These are phyloP conservation scores for Cyphomyrus discorhynchus DNA, from an alignment of 2,113 vertebrate species.

Conservation along the genomic window DNA sequence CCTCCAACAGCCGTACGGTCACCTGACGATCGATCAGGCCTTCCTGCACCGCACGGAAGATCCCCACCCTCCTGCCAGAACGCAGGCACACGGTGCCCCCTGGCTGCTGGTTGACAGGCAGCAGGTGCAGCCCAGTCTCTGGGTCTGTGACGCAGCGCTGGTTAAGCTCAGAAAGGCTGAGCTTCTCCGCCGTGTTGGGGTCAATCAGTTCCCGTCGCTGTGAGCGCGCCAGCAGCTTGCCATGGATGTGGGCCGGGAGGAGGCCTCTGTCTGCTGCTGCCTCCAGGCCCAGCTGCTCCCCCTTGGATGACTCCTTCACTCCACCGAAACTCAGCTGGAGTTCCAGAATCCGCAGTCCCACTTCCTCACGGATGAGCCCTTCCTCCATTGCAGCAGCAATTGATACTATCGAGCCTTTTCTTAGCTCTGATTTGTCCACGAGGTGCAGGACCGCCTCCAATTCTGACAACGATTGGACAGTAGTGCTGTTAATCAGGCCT, in stretches of 20 bases:
- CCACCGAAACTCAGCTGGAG: slow-evolving; percentile 69
- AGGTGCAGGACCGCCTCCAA: slow-evolving; percentile 58
- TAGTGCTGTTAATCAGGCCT: slow-evolving; percentile 65
- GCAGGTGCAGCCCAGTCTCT: slow-evolving; percentile 68
- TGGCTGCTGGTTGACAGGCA: slow-evolving; percentile 78
- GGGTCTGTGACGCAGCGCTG: slow-evolving; percentile 65
- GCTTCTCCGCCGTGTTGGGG: slow-evolving; percentile 82
- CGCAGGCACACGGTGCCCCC: slow-evolving; percentile 75
- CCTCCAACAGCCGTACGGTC: slow-evolving; percentile 72
- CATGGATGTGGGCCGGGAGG: slow-evolving; percentile 49
- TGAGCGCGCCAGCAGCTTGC: slow-evolving; percentile 58
- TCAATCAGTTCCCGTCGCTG: slow-evolving; percentile 72
- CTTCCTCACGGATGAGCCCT: slow-evolving; percentile 63
- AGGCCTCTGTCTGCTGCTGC: slow-evolving; percentile 58
- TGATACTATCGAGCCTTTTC: slow-evolving; percentile 51
- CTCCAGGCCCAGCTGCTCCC: slow-evolving; percentile 59
- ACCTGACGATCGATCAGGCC: slow-evolving; percentile 81
- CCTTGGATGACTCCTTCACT: slow-evolving; percentile 42
- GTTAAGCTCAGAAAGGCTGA: slow-evolving; percentile 65
- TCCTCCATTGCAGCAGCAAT: slow-evolving; percentile 64
- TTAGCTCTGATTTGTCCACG: slow-evolving; percentile 42
- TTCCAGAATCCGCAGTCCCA: slow-evolving; percentile 76
- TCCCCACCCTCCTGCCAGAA: slow-evolving; percentile 73
- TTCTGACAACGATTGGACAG: slow-evolving; percentile 58
- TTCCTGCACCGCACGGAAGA: slow-evolving; percentile 80